These are phyloP conservation scores for Volucella bombylans DNA, from an alignment of 2,888 invertebrate species.

Conservation along the genomic window DNA sequence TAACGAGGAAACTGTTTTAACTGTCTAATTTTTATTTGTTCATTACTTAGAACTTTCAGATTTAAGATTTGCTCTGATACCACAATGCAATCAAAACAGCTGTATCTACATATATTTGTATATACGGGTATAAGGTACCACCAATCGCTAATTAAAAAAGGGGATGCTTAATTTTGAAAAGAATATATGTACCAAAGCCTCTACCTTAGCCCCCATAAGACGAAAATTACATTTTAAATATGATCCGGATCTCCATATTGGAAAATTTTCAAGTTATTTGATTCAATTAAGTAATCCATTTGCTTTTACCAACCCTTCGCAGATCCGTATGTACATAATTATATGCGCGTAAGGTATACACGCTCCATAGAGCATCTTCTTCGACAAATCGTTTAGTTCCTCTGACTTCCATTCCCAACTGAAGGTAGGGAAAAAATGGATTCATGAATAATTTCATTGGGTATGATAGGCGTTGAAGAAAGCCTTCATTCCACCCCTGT, in stretches of 20 bases:
- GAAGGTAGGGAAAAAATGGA: conserved; percentile 20
- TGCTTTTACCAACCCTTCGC: conserved; percentile 29
- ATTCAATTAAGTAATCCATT: conserved; percentile 78
- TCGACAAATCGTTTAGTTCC: conserved; percentile 43
- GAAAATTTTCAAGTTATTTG: conserved; percentile 80
- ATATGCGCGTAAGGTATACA: conserved; percentile 51
- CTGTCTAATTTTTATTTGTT: no score
- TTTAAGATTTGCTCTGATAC: no score
- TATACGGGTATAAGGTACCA: no score
- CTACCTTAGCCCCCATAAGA: conserved; percentile 21
- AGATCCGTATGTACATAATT: conserved; percentile 42
- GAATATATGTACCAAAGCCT: no score
- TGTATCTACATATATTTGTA: no score
- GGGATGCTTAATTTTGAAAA: no score
- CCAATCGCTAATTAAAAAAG: no score
- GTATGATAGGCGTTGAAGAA: conserved; percentile 40
- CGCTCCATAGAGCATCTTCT: conserved; percentile 51
- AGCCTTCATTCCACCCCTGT: conserved; percentile 22
- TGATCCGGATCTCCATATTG: conserved; percentile 57
- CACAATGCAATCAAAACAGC: no score
- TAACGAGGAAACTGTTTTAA: no score
- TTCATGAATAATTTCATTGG: conserved; percentile 68
- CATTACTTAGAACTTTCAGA: no score
- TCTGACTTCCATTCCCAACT: background rate
- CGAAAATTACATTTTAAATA: conserved; percentile 64